Evolutionary conservation across 2,113 vertebrate species (phyloP), one percentile per base, ranked within the genome.

Genomic region (Equus quagga): DNA sequence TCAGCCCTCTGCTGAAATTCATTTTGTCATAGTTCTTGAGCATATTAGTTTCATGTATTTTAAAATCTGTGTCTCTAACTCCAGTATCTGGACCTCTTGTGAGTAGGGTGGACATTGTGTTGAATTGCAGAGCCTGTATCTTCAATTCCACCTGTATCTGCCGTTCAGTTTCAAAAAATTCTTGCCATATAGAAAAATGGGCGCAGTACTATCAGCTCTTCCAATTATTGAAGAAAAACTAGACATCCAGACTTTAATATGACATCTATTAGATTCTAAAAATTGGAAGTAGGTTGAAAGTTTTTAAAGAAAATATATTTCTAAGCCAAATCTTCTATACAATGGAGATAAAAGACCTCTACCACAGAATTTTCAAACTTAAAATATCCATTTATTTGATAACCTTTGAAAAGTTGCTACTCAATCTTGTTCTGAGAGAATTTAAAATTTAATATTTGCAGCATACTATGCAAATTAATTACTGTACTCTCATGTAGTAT

Each of bases 271-370:
- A 26, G 46, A 73, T 46, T 93, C 21, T 84, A 88, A 91, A 82
- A 83, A 79, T 54, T 80, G 44, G 17, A 91, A 84, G 54, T 58
- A 12, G 12, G n/a, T 76, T 86, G 49, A 91, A 87, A 49, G 12
- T 86, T 92, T 97, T 93, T 72, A 87, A 88, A 65, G 41, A 89
- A 89, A 83, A 58, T 75, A 4, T 64, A 70, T 85, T 95, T 95
- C 46, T 81, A n/a, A 96, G 81, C 54, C 79, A 96, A 51, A 70
- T 89, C 10, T 81, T 84, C 67, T 94, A 7, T 82, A 60, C 33
- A 89, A 5, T 78, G 73, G 54, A 11, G 10, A 86, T 92, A 69
- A 92, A 96, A 60, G 86, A 82, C 1, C 46, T 95, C 56, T 87
- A 79, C 33, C 54, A 84, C 3, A n/a, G 62, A 92, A 58, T 44